Evolutionary conservation across 2,113 vertebrate species (phyloP).

Genomic region (Rhinolophus sinicus): DNA sequence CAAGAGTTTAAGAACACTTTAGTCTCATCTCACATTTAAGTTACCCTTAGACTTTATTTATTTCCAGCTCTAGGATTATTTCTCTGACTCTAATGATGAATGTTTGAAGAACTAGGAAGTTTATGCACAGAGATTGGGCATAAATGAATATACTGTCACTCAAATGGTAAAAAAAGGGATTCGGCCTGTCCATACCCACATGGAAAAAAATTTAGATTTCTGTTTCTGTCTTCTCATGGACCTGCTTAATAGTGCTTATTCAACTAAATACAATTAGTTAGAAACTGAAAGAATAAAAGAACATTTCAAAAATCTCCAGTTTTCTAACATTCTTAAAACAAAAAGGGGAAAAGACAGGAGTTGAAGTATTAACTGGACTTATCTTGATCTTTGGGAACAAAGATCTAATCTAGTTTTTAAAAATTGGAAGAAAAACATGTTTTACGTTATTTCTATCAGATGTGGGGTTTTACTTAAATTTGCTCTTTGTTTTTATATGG

Average conservation of each 20-base stretch:
- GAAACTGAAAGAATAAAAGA: conserved; percentile 21
- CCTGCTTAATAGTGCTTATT: not conserved
- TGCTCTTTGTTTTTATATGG: conserved; percentile 56
- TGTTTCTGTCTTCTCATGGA: not conserved
- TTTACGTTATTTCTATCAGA: conserved; percentile 57
- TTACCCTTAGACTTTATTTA: not conserved
- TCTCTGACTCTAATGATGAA: not conserved
- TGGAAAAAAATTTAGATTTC: not conserved
- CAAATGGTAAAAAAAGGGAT: not conserved
- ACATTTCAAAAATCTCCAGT: not conserved
- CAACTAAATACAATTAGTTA: not conserved
- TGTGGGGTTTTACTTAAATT: conserved; percentile 59
- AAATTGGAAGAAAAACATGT: conserved; percentile 32
- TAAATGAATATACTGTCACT: not conserved
- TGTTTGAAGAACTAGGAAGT: not conserved
- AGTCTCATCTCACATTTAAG: not conserved
- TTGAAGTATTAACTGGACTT: conserved; percentile 41
- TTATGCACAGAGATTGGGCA: not conserved
- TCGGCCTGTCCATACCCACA: not conserved
- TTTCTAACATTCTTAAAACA: conserved; percentile 50
- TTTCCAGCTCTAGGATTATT: not conserved
- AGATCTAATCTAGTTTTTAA: conserved; percentile 10
- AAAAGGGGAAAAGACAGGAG: not conserved
- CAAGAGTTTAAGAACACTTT: not conserved
- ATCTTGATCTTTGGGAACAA: conserved; percentile 13